Base-by-base conservation (phyloP, 2,888 invertebrate genomes). In the Drosophila maculinotata region DNA sequence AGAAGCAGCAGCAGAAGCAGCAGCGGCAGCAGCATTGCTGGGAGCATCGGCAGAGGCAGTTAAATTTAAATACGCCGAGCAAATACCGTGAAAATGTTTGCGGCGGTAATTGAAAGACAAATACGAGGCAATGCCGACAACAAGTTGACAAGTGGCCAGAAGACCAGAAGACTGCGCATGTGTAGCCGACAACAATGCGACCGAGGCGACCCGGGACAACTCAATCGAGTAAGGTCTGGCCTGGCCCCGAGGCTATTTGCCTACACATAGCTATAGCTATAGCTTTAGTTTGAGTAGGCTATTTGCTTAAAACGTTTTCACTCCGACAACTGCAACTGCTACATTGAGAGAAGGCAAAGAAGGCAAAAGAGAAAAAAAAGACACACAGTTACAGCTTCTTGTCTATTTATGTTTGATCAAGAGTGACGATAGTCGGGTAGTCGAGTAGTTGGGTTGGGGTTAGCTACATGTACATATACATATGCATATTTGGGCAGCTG, bases 41-140 rank as follows among this genome's bases (percentile, higher is more conserved):
- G 51, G 9, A 53, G 64, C 68, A 59, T 58, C 39, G 57, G 54
- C 54, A 54, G 39, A 45, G 74, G 65, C 65, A 72, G 79, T 67
- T 70, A 71, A 76, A 74, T 79, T 70, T 64, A 79, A 79, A 82
- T 71, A 82, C 62, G 36, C 71, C 45, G 38, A 49, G 63, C 73
- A 76, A 84, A 84, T 69, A 84, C 45, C 58, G 42, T 45, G 64
- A 58, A 65, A 73, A 59, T 83, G 78, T 83, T 82, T 79, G 68
- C 80, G 10, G 56, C 63, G 45, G 56, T 86, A 82, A 82, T 82
- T 86, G 82, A 86, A 83, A 80, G 76, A 23, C 64, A 82, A 82
- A 86, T 70, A 83, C 15, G 20, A 26, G 35, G 30, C 53, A 68
- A 23, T 20, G 57, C 39, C 69, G 56, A 64, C 69, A 70, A 65